Base-by-base conservation (phyloP, 2,797 vertebrate species). In the Uromys caudimaculatus region DNA sequence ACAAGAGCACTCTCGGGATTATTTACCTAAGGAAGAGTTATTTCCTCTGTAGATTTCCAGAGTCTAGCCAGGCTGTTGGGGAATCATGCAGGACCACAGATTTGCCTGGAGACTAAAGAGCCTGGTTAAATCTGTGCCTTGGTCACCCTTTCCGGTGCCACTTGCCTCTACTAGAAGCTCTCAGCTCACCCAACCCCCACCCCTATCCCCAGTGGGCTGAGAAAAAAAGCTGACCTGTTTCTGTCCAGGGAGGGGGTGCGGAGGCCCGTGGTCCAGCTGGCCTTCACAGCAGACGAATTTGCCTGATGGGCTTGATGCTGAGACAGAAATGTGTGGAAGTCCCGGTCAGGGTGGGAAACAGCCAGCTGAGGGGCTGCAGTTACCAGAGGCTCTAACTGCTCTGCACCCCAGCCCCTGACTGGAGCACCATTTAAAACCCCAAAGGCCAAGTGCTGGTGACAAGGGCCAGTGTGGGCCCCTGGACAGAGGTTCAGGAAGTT, bases 291-390 rank as follows among this genome's bases (percentile, higher is more conserved):
- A 87, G 82, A 32, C 52, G 6, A 67, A 47, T 79, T 85, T 7
- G 54, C 38, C 82, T 29, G 29, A 7, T 12, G 3, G 41, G 41
- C 41, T 85, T 27, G 93, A 91, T n/a, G 89, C 11, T 94, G 83
- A 10, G 95, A n/a, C 52, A 96, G 93, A 89, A 79, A 91, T 3
- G 90, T 56, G 11, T 93, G 95, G 95, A 91, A 81, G 95, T 92
- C n/a, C 96, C 54, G 32, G 0, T 96, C 60, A 29, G 94, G 88
- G 58, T 3, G 44, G 38, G 81, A 44, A 64, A 14, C 58, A 50
- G 32, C 2, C 41, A 47, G 60, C 4, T 44, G 35, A n/a, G 47
- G 7, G 6, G 13, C 32, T 27, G 4, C 17, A n/a, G 67, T 35
- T 32, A 19, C 19, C 38, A 21, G 9, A n/a, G 64, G 83, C 79